Percentiles rank a stretch among this genome's conserved stretches.
phyloP scores from a whole-genome alignment of 2,113 vertebrate species.

The Erinaceus europaeus region DNA sequence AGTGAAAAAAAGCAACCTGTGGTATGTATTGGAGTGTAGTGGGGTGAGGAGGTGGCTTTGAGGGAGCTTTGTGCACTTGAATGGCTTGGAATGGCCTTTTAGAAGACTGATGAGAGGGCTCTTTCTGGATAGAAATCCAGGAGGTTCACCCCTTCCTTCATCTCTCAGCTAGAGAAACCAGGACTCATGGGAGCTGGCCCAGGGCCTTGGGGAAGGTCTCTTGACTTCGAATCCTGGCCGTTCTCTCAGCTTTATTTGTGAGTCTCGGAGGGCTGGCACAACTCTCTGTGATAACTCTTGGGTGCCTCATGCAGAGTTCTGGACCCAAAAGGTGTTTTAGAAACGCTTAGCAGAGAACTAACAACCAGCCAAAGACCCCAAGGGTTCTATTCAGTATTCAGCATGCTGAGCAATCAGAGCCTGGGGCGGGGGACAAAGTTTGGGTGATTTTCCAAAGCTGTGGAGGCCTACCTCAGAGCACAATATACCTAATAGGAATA shows the following conservation, averaged over 20 bases:
- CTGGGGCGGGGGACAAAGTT: neutral
- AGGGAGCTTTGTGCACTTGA: too few relatives aligned
- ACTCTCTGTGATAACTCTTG: neutral
- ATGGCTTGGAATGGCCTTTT: too few relatives aligned
- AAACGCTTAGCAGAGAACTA: slow-evolving; percentile 1
- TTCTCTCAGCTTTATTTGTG: neutral
- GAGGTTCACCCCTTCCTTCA: too few relatives aligned
- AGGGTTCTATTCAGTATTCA: neutral
- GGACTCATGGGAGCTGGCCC: neutral
- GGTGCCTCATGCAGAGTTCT: neutral
- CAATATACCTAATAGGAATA: slow-evolving; percentile 16
- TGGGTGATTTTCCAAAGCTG: slow-evolving; percentile 58
- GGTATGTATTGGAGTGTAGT: too few relatives aligned
- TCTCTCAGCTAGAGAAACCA: neutral
- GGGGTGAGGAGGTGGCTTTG: too few relatives aligned
- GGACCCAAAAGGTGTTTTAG: slow-evolving; percentile 3
- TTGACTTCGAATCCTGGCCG: neutral
- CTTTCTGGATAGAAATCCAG: neutral
- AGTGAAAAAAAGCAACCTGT: too few relatives aligned
- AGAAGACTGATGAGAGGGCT: neutral
- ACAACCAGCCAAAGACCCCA: neutral
- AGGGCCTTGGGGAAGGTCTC: neutral
- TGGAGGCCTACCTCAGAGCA: neutral
- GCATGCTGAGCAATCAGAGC: neutral
- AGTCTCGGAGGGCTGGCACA: neutral